Evolutionary conservation across 2,888 invertebrate species (phyloP).

Genomic region (Hoplodrina ambigua): DNA sequence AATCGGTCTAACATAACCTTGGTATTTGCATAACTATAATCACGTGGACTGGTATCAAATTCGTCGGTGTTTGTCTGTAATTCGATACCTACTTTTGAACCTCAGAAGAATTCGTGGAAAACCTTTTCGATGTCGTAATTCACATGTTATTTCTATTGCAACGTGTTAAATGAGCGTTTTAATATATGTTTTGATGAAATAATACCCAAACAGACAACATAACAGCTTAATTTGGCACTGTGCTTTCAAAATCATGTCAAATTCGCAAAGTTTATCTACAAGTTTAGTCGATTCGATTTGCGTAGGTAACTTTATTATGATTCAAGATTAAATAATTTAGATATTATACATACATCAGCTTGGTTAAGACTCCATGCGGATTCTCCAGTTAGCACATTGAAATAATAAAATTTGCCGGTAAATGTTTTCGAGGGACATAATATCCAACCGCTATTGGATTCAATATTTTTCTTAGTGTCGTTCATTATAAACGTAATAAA

Average conservation of each 20-base stretch:
- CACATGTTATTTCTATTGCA: neutral
- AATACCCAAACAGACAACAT: neutral
- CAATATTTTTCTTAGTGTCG: slow-evolving; percentile 62
- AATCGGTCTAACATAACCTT: neutral
- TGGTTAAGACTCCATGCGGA: slow-evolving; percentile 77
- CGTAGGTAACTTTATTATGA: neutral
- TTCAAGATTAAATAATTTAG: neutral
- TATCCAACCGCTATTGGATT: slow-evolving; percentile 72
- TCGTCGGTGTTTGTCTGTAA: neutral
- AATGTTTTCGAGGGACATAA: slow-evolving; percentile 80
- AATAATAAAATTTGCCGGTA: slow-evolving; percentile 82
- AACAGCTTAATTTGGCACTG: neutral
- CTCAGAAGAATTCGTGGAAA: neutral
- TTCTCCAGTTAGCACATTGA: slow-evolving; percentile 79
- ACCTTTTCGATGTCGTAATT: neutral
- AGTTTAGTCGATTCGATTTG: neutral
- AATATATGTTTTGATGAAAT: neutral
- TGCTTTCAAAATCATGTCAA: neutral
- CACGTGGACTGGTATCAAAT: neutral
- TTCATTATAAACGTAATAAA: slow-evolving; percentile 61
- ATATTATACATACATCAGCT: slow-evolving; percentile 69
- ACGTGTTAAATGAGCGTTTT: neutral
- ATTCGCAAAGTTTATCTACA: neutral
- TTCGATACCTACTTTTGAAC: neutral
- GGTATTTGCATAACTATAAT: neutral